Percentiles rank a stretch among this genome's conserved stretches.
Evolutionary conservation across 2,888 invertebrate species (phyloP).

Genomic region (Oasisia sp.): DNA sequence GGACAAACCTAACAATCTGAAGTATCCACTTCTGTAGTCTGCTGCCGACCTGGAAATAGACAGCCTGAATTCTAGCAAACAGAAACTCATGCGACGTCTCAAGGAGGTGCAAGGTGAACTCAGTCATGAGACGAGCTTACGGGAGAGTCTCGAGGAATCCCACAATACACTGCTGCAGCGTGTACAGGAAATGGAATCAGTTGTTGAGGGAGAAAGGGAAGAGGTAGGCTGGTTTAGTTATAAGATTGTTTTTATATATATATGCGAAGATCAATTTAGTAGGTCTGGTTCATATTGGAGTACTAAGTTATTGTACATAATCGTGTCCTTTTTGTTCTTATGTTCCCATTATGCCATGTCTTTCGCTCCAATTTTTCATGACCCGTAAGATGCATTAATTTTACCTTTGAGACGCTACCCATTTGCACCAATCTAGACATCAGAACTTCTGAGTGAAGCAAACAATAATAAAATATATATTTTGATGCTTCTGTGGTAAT

Average conservation of each 20-base stretch:
- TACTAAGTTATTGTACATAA: neutral
- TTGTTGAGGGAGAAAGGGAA: slow-evolving; percentile 32
- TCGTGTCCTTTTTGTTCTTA: neutral
- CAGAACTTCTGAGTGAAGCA: no score
- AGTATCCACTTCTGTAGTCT: slow-evolving; percentile 17
- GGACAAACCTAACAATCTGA: neutral
- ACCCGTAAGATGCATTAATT: no score
- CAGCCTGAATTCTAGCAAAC: slow-evolving; percentile 42
- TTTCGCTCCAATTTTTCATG: neutral
- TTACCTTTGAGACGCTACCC: no score
- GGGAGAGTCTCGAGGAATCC: slow-evolving; percentile 59
- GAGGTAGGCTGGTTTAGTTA: slow-evolving; percentile 27
- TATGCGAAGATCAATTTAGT: neutral
- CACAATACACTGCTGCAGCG: slow-evolving; percentile 56
- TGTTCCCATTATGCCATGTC: neutral
- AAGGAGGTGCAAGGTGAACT: slow-evolving; percentile 55
- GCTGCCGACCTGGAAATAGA: slow-evolving; percentile 23
- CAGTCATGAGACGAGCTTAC: slow-evolving; percentile 54
- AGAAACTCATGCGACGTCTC: slow-evolving; percentile 53
- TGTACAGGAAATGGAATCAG: slow-evolving; percentile 55
- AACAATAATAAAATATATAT: no score
- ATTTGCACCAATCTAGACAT: no score
- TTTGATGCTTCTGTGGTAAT: no score
- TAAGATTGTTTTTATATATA: neutral
- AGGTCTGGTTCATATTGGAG: neutral